Conservation (phyloP, 2,888 invertebrate species). For the Cheilosia vernalis region DNA sequence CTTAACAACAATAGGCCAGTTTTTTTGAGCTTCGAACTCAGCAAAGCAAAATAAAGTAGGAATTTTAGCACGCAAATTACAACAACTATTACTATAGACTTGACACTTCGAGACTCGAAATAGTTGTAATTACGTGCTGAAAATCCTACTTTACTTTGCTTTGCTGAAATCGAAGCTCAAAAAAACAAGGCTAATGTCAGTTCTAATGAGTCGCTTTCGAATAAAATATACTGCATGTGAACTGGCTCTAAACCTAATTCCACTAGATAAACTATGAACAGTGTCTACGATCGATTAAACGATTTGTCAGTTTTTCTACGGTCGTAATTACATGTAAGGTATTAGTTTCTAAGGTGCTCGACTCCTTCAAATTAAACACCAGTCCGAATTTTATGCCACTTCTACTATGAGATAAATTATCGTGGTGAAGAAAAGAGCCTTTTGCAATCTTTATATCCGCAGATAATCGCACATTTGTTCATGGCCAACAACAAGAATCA, state of each 20-base stretch:
- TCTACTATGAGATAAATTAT: background rate
- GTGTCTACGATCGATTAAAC: too few species aligned
- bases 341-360: too few species aligned
- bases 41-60: too few species aligned
- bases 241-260: background rate
- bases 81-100: too few species aligned
- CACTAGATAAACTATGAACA: background rate
- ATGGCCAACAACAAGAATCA: constrained; percentile 26
- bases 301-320: constrained; percentile 1
- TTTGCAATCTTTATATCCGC: constrained; percentile 19
- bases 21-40: too few species aligned
- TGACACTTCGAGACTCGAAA: too few species aligned
- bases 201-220: background rate
- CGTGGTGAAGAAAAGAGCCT: background rate
- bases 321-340: background rate
- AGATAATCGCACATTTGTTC: constrained; percentile 25
- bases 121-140: too few species aligned
- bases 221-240: background rate
- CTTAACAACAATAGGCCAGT: too few species aligned
- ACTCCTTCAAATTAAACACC: background rate
- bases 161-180: too few species aligned
- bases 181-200: too few species aligned
- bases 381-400: constrained; percentile 7
- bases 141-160: too few species aligned
- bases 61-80: too few species aligned